These are phyloP conservation scores for Xiphophorus birchmanni DNA, from an alignment of 2,797 vertebrate species.

Conservation along the genomic window DNA sequence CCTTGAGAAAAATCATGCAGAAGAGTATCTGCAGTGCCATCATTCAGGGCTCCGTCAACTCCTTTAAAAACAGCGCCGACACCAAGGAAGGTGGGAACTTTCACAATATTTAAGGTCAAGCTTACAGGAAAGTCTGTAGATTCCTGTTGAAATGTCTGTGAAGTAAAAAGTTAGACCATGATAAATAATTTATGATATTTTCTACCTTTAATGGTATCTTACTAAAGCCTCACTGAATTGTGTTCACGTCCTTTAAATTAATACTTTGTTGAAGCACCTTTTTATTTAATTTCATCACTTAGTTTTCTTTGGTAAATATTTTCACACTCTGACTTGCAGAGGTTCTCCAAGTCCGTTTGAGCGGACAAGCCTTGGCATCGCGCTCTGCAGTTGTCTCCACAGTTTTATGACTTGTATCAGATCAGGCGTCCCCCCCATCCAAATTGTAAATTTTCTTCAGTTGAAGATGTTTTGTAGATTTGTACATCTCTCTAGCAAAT, in stretches of 20 bases:
- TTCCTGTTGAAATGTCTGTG: not conserved
- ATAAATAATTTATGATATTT: not conserved
- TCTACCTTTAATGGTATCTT: not conserved
- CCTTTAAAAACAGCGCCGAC: not conserved
- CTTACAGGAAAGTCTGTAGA: not conserved
- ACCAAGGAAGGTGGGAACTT: slow-evolving; percentile 67
- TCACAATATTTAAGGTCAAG: not conserved
- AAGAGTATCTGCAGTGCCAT: slow-evolving; percentile 75
- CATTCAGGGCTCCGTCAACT: not conserved
- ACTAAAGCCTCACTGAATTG: not conserved
- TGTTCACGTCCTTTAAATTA: not conserved
- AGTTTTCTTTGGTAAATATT: not conserved
- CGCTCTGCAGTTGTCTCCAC: not conserved
- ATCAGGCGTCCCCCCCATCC: not conserved
- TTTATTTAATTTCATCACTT: not conserved
- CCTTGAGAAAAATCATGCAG: slow-evolving; percentile 62
- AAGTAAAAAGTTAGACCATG: not conserved
- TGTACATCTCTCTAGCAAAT: not conserved
- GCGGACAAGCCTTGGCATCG: not conserved
- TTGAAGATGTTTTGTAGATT: not conserved
- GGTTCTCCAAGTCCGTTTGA: not conserved
- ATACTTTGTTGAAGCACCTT: not conserved
- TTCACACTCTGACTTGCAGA: not conserved
- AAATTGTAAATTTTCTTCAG: not conserved
- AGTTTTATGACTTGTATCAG: not conserved